These are phyloP conservation scores for Cephus pygmeus DNA, from an alignment of 2,888 invertebrate genomes.

Conservation along the genomic window DNA sequence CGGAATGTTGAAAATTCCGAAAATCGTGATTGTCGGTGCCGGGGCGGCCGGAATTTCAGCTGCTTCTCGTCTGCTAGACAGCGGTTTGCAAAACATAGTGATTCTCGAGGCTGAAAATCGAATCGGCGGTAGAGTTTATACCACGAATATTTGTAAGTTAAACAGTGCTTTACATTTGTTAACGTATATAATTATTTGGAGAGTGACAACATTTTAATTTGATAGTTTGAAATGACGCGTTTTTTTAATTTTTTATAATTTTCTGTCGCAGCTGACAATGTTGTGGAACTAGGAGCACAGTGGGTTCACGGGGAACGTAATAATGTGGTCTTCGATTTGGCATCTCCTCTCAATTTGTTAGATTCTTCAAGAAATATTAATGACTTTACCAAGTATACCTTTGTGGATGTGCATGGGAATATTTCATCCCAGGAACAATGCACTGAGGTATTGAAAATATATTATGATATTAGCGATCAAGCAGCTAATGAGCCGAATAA, in stretches of 20 bases:
- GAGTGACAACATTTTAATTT: background rate
- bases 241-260: background rate
- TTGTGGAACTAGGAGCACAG: conserved; percentile 81
- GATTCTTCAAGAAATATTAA: conserved; percentile 43
- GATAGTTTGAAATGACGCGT: background rate
- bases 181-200: background rate
- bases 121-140: conserved; percentile 68
- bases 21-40: conserved; percentile 71
- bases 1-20: conserved; percentile 24
- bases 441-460: conserved; percentile 55
- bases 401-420: conserved; percentile 54
- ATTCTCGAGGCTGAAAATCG: conserved; percentile 68
- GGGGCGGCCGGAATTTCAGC: conserved; percentile 72
- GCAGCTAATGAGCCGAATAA: conserved; percentile 52
- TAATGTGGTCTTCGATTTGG: conserved; percentile 72
- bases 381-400: conserved; percentile 41
- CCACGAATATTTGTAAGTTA: conserved; percentile 63
- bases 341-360: conserved; percentile 62
- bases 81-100: conserved; percentile 65
- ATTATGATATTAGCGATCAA: conserved; percentile 59
- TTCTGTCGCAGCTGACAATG: conserved; percentile 62
- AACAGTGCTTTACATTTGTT: background rate
- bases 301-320: conserved; percentile 82
- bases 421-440: conserved; percentile 58
- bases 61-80: conserved; percentile 66